Base-by-base conservation (phyloP, 2,797 vertebrate genomes). In the Parotocinclus haroldoi region DNA sequence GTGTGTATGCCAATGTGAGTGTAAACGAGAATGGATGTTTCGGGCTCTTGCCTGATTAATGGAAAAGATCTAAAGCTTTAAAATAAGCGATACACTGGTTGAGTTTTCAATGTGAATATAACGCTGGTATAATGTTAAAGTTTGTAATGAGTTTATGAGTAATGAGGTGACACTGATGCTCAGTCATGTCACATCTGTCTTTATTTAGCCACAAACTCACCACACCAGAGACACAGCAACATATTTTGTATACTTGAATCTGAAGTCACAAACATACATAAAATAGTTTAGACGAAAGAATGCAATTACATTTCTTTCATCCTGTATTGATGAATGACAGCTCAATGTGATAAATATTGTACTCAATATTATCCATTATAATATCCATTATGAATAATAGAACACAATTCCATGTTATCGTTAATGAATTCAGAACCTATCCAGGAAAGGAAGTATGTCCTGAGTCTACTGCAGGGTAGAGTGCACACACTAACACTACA, bases 131-230 rank as follows among this genome's bases (percentile, higher is more conserved):
- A 79, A 78, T 79, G 77, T 72, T 58, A 77, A 73, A 73, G 45
- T 68, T 59, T n/a, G n/a, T n/a, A n/a, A 77, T 78, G 75, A 78
- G n/a, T n/a, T n/a, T n/a, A n/a, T n/a, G 78, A 68, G 76, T 80
- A 81, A 82, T 82, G 78, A 80, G 74, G 72, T 79, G 73, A 76
- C 66, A 69, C 79, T 65, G 64, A 42, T 7, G n/a, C 53, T 57
- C 52, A 54, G 49, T 62, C 44, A 49, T 57, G 44, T 46, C 67
- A 70, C 72, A 78, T 80, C 71, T 69, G 69, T 77, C 68, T 73
- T 69, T 62, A 76, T 81, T 79, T 80, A 73, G 76, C 37, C 62
- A 53, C 59, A 61, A 70, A 63, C 54, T 62, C 58, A 63, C 59
- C 69, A 62, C 58, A 60, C 59, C 67, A 62, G 18, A 72, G 44